Percentiles rank a stretch among this genome's conserved stretches.
phyloP scores from a whole-genome alignment of 2,113 vertebrate species.

The Erpornis zantholeuca region DNA sequence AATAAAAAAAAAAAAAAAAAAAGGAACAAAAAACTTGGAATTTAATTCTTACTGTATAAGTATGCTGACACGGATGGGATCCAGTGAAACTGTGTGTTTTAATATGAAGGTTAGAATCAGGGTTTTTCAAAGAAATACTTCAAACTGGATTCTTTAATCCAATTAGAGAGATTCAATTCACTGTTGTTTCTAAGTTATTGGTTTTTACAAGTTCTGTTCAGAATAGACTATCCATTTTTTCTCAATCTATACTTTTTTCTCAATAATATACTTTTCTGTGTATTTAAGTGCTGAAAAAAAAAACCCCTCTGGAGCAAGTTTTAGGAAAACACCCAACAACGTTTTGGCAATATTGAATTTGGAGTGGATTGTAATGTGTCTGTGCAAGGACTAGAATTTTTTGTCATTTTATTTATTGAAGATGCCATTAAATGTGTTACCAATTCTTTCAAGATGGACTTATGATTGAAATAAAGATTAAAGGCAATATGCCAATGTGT shows the following conservation, averaged over 20 bases:
- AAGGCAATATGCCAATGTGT: slow-evolving; percentile 4
- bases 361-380: slow-evolving; percentile 55
- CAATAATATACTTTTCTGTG: slow-evolving; percentile 10
- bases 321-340: not conserved
- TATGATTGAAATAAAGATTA: slow-evolving; percentile 32
- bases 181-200: slow-evolving; percentile 7
- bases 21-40: not conserved
- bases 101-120: slow-evolving; percentile 21
- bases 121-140: not conserved
- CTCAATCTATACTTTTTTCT: too few species aligned
- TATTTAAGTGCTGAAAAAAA: slow-evolving; percentile 52
- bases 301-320: not conserved
- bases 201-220: slow-evolving; percentile 25
- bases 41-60: not conserved
- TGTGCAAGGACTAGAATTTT: slow-evolving; percentile 33
- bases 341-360: slow-evolving; percentile 49
- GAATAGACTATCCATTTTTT: slow-evolving; percentile 25
- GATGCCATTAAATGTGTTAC: slow-evolving; percentile 34
- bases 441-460: slow-evolving; percentile 9
- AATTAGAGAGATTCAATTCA: slow-evolving; percentile 1
- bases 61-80: slow-evolving; percentile 25
- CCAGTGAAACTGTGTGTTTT: not conserved
- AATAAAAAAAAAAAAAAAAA: not conserved
- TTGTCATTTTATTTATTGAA: slow-evolving; percentile 68
- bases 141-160: not conserved